phyloP scores from a whole-genome alignment of 2,888 invertebrate genomes.

The Noctua janthe region DNA sequence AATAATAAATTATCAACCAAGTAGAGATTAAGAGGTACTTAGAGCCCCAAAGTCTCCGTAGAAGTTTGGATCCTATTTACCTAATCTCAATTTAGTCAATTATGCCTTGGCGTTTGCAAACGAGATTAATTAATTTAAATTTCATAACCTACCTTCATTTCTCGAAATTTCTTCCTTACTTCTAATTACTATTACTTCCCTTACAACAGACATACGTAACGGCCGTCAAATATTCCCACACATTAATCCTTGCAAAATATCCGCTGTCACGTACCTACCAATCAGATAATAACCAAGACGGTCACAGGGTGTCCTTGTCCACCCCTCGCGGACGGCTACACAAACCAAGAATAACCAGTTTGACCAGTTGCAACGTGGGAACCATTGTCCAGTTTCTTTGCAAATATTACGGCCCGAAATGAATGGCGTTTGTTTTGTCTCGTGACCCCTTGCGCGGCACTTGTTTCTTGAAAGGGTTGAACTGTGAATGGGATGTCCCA shows the following conservation, averaged over 20 bases:
- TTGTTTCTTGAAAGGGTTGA: conserved; percentile 59
- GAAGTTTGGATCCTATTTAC: neutral
- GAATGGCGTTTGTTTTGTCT: conserved; percentile 67
- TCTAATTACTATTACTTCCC: neutral
- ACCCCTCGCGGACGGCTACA: conserved; percentile 71
- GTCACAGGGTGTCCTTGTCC: conserved; percentile 78
- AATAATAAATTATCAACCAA: neutral
- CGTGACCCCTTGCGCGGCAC: conserved; percentile 57
- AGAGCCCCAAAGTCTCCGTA: neutral
- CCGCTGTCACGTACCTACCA: conserved; percentile 76
- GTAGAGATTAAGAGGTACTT: neutral
- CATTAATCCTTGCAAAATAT: conserved; percentile 77
- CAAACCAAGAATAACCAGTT: conserved; percentile 85
- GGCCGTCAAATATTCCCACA: conserved; percentile 65
- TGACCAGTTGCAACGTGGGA: conserved; percentile 86
- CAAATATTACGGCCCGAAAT: conserved; percentile 64
- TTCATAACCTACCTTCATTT: neutral
- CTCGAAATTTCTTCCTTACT: neutral
- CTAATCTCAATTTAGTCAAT: neutral
- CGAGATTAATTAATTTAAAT: neutral
- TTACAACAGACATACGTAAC: conserved; percentile 28
- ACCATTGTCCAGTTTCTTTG: conserved; percentile 80
- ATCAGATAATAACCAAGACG: conserved; percentile 65
- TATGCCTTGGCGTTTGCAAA: neutral
- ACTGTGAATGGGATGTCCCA: conserved; percentile 48